Evolutionary conservation across 64 coral and sea anemone genomes (phyloP).

Genomic region (Actinia equina): DNA sequence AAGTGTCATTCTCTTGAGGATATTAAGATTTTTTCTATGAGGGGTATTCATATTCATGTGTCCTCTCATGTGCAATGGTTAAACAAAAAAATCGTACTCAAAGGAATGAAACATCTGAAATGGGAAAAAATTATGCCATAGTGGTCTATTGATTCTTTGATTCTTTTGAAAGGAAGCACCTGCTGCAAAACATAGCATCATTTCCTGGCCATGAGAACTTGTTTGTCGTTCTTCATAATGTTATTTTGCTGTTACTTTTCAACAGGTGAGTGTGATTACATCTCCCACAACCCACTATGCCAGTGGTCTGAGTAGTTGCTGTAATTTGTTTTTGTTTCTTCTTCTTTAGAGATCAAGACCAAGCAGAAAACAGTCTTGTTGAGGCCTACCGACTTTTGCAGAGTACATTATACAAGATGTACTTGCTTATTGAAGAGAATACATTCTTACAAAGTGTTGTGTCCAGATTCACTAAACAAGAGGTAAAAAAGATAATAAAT

Average conservation of each 20-base stretch:
- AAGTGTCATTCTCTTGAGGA: no score
- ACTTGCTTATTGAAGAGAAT: slow-evolving; percentile 42
- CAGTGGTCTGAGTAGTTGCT: no score
- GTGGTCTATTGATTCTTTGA: background rate
- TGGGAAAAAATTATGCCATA: no score
- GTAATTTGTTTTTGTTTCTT: background rate
- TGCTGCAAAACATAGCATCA: background rate
- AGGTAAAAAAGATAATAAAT: background rate
- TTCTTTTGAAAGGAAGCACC: background rate
- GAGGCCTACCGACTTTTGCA: slow-evolving; percentile 34
- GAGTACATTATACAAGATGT: slow-evolving; percentile 38
- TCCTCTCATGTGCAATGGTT: no score
- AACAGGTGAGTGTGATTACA: slow-evolving; percentile 26
- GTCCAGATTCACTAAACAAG: slow-evolving; percentile 3
- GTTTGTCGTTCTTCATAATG: slow-evolving; percentile 29
- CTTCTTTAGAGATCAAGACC: slow-evolving; percentile 17
- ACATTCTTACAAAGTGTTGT: slow-evolving; percentile 38
- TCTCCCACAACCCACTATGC: background rate
- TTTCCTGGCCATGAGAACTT: slow-evolving; percentile 18
- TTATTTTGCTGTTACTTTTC: slow-evolving; percentile 30
- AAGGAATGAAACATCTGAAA: no score
- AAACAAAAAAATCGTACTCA: no score
- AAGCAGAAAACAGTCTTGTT: background rate
- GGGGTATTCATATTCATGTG: no score
- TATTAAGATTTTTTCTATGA: no score